Base-by-base conservation (phyloP, 2,888 invertebrate species). In the Hirtodrosophila alboralis region DNA sequence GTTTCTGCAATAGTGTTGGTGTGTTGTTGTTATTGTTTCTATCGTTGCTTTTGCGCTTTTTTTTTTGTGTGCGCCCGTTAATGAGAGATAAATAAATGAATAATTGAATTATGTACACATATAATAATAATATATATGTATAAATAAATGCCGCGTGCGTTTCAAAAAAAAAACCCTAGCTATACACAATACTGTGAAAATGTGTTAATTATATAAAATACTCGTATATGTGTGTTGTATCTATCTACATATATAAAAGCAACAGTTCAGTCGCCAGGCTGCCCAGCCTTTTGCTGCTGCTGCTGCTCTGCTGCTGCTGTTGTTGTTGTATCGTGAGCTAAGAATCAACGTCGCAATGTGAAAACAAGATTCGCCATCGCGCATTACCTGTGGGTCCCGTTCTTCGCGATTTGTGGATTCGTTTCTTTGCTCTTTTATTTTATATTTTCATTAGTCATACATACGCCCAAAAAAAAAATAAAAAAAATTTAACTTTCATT, bases 21-120 rank as follows among this genome's bases (percentile, higher is more conserved):
- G 58, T 57, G 48, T 59, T 64, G 49, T 67, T 69, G 48, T 69
- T 78, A 53, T 65, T 67, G 38, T 63, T 63, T 67, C 60, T 58
- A 75, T 61, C 62, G 49, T 44, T 64, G 44, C 47, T 49, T 67
- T 58, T 64, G 61, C 59, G 64, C 57, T 65, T 6, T 4, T 7
- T 43, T 59, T 53, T 16, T n/a, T n/a, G n/a, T n/a, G n/a, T n/a
- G n/a, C n/a, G 58, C 13, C 58, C 73, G 80, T 86, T 83, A 86
- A 86, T 83, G 66, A 72, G 75, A 75, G 83, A 81, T 81, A 81
- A 81, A 81, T 83, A 85, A 80, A 83, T 81, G 76, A 83, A 81
- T 81, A 85, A 81, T 81, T 85, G 72, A 81, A 85, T 81, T 85
- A 81, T 73, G 73, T 72, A 54, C 65, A 53, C 44, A 75, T 47